A percentile compares a stretch with the other conserved stretches of the same genome.
phyloP scores from a whole-genome alignment of 2,113 vertebrate species.

The Antennarius striatus region DNA sequence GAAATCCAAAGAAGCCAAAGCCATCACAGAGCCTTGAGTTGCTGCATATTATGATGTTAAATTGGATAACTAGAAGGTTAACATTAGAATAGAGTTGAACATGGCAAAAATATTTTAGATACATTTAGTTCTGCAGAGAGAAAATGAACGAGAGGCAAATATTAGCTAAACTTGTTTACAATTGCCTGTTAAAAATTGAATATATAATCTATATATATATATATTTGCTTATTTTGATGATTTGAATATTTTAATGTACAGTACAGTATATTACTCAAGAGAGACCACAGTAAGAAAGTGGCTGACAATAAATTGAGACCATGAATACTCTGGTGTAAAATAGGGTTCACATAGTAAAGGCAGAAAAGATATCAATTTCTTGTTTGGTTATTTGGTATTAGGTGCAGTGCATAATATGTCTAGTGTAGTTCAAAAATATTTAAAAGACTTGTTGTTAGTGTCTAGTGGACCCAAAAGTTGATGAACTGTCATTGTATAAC shows the following conservation, averaged over 20 bases:
- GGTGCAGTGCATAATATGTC: background rate
- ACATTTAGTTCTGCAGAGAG: background rate
- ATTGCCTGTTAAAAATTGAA: slow-evolving; percentile 22
- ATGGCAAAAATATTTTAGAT: too few species aligned
- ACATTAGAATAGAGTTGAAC: too few species aligned
- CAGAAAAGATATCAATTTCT: background rate
- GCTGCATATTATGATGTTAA: background rate
- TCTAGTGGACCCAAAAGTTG: background rate
- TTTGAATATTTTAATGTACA: background rate
- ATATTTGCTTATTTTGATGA: background rate
- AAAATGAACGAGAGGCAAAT: slow-evolving; percentile 4
- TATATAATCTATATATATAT: background rate
- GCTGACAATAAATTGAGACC: background rate
- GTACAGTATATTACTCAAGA: background rate
- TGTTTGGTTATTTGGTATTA: background rate
- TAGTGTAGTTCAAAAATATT: background rate
- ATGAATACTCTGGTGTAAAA: background rate
- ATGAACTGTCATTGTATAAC: too few species aligned
- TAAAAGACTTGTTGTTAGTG: background rate
- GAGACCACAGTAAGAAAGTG: background rate
- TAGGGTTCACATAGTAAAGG: background rate
- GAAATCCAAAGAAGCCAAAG: slow-evolving; percentile 16
- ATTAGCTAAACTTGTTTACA: slow-evolving; percentile 11
- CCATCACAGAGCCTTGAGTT: slow-evolving; percentile 1
- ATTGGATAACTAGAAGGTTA: background rate